Conservation (phyloP, 2,888 invertebrate species). For the Archaeoteleia sp. region DNA sequence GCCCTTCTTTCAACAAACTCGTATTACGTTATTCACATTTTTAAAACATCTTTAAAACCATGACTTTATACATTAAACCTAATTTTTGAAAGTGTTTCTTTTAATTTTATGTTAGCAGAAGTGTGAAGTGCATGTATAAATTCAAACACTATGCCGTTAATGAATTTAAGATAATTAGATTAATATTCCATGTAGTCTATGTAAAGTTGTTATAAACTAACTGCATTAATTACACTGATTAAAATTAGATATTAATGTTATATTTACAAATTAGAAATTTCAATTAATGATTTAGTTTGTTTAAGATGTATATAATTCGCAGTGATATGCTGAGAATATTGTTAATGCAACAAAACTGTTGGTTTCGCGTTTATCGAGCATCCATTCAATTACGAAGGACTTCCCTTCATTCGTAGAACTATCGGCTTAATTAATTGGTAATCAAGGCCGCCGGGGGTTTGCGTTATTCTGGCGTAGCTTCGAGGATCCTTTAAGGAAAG, state of each 20-base stretch:
- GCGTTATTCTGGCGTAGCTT: slow-evolving; percentile 8
- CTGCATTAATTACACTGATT: no score
- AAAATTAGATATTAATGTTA: no score
- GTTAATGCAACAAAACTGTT: neutral
- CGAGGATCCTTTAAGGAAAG: slow-evolving; percentile 23
- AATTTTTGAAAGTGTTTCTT: no score
- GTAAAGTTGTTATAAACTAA: no score
- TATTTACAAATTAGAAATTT: neutral
- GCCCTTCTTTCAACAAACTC: neutral
- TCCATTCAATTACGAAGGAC: slow-evolving; percentile 22
- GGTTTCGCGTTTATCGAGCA: slow-evolving; percentile 5
- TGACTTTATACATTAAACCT: no score
- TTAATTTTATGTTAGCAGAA: no score
- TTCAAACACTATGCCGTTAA: no score
- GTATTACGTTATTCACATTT: no score
- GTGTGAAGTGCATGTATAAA: no score
- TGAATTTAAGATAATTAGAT: no score
- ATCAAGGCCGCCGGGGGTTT: slow-evolving; percentile 34
- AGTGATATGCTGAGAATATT: neutral
- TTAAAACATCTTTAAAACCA: no score
- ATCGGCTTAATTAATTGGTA: slow-evolving; percentile 53
- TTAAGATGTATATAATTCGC: neutral
- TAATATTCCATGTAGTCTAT: no score
- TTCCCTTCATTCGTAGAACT: slow-evolving; percentile 37
- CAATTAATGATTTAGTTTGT: neutral